Evolutionary conservation across 1,140 invertebrate species (phyloP), one percentile per base, ranked within the genome.

Genomic region (Macrobrachium rosenbergii): DNA sequence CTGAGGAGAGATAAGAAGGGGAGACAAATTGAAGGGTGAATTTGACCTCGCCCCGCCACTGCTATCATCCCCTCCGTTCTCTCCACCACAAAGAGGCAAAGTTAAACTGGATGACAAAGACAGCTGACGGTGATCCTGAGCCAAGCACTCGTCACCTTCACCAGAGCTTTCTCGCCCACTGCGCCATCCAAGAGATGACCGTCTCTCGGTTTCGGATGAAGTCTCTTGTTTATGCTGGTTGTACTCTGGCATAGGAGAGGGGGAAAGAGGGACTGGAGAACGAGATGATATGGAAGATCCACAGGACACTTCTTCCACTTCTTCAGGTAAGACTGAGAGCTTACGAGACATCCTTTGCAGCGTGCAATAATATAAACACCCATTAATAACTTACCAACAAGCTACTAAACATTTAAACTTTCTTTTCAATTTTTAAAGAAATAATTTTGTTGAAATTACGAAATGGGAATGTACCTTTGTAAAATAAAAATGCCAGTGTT

Each of bases 331-430:
- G 7, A 85, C 83, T 17, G 83, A 85, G 75, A 85, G 28, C 83
- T 85, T 85, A 16, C 83, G 83, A 8, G 75, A 62, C 83, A 85
- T 85, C 83, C 83, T 85, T 52, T 78, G 83, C 83, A 85, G 83
- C 83, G 76, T 85, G 83, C 62, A 85, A 78, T 45, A 62, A 76
- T 19, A 85, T 59, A 64, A 16, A 28, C 8, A 17, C 23, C 10
- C 21, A 75, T 17, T 37, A 75, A 23, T 17, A 8, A 8, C 2
- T 52, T 52, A 52, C 0, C 52, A 52, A 52, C 12, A 52, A 52
- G 28, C 28, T 37, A 37, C 28, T 37, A 37, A 37, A 37, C 28
- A 37, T 37, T 37, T 37, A 37, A 37, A 37, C 3, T 37, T 37
- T 2, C 28, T 37, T 37, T 37, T 37, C 28, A 37, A 37, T 37